Conservation (phyloP, 1,140 invertebrate species). For the Berghia stephanieae region DNA sequence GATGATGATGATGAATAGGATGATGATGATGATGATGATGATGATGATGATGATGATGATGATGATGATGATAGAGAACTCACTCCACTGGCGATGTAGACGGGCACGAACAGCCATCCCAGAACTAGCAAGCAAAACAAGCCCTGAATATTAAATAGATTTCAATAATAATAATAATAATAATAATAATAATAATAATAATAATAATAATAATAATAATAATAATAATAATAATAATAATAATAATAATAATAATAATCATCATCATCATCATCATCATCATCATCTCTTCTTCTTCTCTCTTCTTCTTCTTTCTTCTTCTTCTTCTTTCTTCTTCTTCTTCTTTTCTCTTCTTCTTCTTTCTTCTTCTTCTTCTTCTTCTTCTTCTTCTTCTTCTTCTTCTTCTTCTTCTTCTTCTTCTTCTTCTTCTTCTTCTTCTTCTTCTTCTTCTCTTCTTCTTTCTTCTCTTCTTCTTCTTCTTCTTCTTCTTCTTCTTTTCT, state of each 20-base stretch:
- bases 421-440: constrained; percentile 18
- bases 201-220: background rate
- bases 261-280: no score
- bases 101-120: constrained; percentile 61
- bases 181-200: background rate
- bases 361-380: background rate
- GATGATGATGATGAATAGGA: no score
- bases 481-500: background rate
- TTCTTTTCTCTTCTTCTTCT: background rate
- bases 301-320: background rate
- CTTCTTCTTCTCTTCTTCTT: background rate
- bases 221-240: no score
- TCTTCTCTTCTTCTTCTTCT: background rate
- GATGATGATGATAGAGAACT: no score
- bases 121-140: constrained; percentile 56
- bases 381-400: background rate
- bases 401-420: constrained; percentile 10
- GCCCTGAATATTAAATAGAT: constrained; percentile 43
- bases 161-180: background rate
- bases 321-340: background rate
- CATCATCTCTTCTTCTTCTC: background rate
- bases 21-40: no score
- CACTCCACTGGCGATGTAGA: constrained; percentile 63
- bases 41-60: no score
- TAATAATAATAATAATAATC: background rate